Evolutionary conservation across 2,888 invertebrate species (phyloP).

Genomic region (Pammene fasciana): DNA sequence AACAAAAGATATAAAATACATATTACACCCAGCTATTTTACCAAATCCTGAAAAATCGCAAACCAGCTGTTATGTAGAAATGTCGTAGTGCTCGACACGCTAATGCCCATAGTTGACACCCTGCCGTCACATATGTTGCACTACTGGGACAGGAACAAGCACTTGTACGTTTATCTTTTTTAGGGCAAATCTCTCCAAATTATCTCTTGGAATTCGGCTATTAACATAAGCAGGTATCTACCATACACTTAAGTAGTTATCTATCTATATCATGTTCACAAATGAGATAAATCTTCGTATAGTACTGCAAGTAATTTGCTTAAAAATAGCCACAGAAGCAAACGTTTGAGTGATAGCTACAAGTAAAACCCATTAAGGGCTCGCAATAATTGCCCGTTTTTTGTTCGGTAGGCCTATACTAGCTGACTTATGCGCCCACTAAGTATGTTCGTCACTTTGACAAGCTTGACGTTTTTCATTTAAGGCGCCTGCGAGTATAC

Average conservation of each 20-base stretch:
- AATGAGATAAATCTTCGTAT: not conserved
- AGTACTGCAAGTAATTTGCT: constrained; percentile 25
- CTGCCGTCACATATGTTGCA: too few species aligned
- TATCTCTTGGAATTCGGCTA: too few species aligned
- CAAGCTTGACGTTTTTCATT: constrained; percentile 71
- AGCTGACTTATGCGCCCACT: constrained; percentile 78
- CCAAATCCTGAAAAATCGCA: too few species aligned
- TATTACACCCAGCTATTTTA: too few species aligned
- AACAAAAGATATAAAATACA: too few species aligned
- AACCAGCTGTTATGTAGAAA: too few species aligned
- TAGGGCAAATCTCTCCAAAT: too few species aligned
- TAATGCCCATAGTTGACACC: too few species aligned
- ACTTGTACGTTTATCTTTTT: too few species aligned
- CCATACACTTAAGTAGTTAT: not conserved
- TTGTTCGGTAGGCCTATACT: constrained; percentile 70
- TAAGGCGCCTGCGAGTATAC: constrained; percentile 51
- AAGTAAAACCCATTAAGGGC: constrained; percentile 79
- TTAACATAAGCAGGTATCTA: not conserved
- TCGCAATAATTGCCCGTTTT: constrained; percentile 73
- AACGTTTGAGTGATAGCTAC: constrained; percentile 64
- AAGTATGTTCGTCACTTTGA: constrained; percentile 71
- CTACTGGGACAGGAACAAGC: too few species aligned
- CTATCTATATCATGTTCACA: not conserved
- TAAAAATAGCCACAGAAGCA: constrained; percentile 53
- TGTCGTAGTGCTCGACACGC: too few species aligned